Percentiles rank a stretch among this genome's conserved stretches.
Evolutionary conservation across 2,113 vertebrate species (phyloP).

Genomic region (Ophthalmolycus amberensis): DNA sequence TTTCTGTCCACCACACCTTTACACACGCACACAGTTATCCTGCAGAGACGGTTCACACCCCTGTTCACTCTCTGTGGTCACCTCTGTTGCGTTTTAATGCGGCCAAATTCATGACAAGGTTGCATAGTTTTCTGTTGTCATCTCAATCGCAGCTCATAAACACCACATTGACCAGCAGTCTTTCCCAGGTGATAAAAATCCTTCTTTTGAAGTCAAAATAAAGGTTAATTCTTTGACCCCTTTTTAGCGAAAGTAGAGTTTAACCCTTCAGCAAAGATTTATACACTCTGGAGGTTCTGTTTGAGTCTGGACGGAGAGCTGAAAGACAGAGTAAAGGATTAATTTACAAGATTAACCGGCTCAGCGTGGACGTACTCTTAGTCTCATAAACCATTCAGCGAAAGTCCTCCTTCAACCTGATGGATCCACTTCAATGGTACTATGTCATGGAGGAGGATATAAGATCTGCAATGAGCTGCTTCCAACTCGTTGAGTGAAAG

Average conservation of each 20-base stretch:
- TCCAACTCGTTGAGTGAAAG: slow-evolving; percentile 52
- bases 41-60: not conserved
- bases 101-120: not conserved
- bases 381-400: slow-evolving; percentile 2
- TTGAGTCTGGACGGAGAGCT: not conserved
- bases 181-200: too few relatives aligned
- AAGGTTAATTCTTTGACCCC: not conserved
- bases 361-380: not conserved
- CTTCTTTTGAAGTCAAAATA: not conserved
- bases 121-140: not conserved
- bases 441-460: slow-evolving; percentile 1
- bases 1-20: not conserved
- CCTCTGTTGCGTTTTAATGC: not conserved
- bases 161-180: not conserved
- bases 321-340: not conserved
- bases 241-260: too few relatives aligned
- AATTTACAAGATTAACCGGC: not conserved
- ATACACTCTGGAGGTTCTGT: not conserved
- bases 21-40: not conserved
- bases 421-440: slow-evolving; percentile 4
- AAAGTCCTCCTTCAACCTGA: not conserved
- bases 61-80: not conserved
- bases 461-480: slow-evolving; percentile 45
- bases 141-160: not conserved
- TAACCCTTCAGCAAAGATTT: not conserved